These are phyloP conservation scores for Drosophila paucipuncta DNA, from an alignment of 2,888 invertebrate species.

Conservation along the genomic window DNA sequence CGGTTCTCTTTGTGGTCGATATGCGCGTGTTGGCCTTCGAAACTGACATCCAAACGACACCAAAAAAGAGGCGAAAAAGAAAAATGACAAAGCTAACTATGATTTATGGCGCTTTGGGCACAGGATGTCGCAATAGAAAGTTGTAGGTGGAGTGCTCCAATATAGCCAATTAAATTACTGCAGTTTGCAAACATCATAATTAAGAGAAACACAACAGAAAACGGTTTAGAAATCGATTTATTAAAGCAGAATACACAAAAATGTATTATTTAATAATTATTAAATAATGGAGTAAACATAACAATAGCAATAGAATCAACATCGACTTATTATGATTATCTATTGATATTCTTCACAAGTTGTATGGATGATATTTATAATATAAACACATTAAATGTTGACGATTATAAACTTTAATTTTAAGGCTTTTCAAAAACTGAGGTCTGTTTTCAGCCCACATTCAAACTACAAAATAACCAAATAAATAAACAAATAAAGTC, in stretches of 20 bases:
- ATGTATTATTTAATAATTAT: too few species aligned
- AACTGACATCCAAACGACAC: conserved; percentile 65
- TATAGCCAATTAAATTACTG: conserved; percentile 62
- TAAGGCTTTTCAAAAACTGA: neutral
- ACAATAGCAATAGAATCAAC: neutral
- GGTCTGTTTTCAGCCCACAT: neutral
- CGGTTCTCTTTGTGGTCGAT: conserved; percentile 51
- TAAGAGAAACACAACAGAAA: neutral
- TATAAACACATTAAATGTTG: neutral
- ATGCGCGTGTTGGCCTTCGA: conserved; percentile 70
- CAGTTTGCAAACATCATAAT: neutral
- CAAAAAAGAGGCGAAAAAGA: conserved; percentile 12
- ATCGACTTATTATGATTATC: neutral
- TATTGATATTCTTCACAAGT: too few species aligned
- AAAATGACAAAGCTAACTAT: conserved; percentile 59
- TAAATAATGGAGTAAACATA: too few species aligned
- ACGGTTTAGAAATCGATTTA: too few species aligned
- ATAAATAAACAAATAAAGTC: neutral
- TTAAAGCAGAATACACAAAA: too few species aligned
- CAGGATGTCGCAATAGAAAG: conserved; percentile 39
- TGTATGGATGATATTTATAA: neutral
- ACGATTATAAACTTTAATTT: neutral
- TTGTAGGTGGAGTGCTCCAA: conserved; percentile 29
- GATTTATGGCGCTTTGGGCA: conserved; percentile 61
- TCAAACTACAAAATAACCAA: neutral